phyloP scores from a whole-genome alignment of 2,888 invertebrate genomes.

The Lagria hirta region DNA sequence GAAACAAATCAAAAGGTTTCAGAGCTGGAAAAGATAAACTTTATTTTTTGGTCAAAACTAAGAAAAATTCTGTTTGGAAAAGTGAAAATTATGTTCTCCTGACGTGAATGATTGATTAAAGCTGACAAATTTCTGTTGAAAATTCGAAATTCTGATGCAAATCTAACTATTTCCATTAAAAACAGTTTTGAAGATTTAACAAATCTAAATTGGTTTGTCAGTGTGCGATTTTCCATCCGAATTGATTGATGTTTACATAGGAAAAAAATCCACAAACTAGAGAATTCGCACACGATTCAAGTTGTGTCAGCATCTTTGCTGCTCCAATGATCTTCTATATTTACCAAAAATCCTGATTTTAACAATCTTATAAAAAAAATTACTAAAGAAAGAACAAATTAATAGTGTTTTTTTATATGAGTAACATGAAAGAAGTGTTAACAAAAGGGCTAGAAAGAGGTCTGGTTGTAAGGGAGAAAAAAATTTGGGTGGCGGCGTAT shows the following conservation, averaged over 20 bases:
- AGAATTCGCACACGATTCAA: no score
- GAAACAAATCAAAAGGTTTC: constrained; percentile 50
- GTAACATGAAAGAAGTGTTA: no score
- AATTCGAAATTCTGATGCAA: constrained; percentile 2
- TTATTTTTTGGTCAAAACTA: not conserved
- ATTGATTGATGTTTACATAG: constrained; percentile 15
- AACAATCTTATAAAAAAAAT: no score
- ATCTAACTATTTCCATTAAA: constrained; percentile 7
- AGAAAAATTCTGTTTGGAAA: not conserved
- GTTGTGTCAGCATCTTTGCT: no score
- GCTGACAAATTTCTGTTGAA: not conserved
- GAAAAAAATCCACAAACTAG: no score
- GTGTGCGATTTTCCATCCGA: constrained; percentile 10
- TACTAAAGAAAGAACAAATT: no score
- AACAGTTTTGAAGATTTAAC: constrained; percentile 10
- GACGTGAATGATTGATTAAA: not conserved
- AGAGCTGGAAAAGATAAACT: constrained; percentile 2
- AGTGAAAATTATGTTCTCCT: constrained; percentile 1
- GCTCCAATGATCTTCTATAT: no score
- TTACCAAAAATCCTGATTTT: no score
- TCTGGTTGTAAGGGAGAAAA: no score
- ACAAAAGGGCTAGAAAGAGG: no score
- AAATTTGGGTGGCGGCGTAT: no score
- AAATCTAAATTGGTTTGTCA: constrained; percentile 9
- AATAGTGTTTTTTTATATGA: no score